Base-by-base conservation (phyloP, 64 coral and sea anemone genomes). In the Montipora efflorescens region DNA sequence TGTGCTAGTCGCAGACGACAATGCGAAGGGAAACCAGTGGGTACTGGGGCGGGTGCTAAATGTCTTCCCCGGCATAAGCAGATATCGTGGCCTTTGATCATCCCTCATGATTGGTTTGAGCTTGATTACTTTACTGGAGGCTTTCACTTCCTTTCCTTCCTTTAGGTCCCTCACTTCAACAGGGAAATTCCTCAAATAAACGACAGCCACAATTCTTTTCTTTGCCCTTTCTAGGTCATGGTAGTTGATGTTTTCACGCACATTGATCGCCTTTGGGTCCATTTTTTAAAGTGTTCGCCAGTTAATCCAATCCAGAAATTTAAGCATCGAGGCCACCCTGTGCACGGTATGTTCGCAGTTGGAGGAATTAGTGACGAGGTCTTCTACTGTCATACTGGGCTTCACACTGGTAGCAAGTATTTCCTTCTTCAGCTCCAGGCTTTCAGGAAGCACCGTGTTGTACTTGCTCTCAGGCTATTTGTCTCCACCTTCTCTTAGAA, bases 381-480 rank as follows among this genome's bases (percentile, higher is more conserved):
- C 18, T 0, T 67, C 64, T 19, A 19, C 4, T 67, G 64, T 13
- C 14, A 12, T 67, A 18, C 7, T 18, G 4, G 12, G 11, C 18
- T 67, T 12, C 7, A 67, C 15, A 0, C 18, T 19, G 64, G 64
- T 68, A 5, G 14, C 4, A 49, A 68, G 82, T 50, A 83, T 21
- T 71, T 91, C 62, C 48, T 91, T 91, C 79, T 91, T 91, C 21
- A 91, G 21, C 44, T 91, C 79, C 21, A 91, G 78, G 5, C 13
- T 72, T 8, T 83, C 62, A 28, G n/a, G 16, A 10, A 64, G 2
- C 11, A 72, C 23, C 13, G 21, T 22, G 7, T 91, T 45, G 11
- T 8, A 25, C 50, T 80, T 79, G 46, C 4, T 67, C 67, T 91
- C 48, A 3, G 89, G 89, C 78, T 78, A 82, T 13, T 91, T 51